A percentile compares a stretch with the other conserved stretches of the same genome.
phyloP scores from a whole-genome alignment of 2,888 invertebrate species.

The Branchellion lobata region DNA sequence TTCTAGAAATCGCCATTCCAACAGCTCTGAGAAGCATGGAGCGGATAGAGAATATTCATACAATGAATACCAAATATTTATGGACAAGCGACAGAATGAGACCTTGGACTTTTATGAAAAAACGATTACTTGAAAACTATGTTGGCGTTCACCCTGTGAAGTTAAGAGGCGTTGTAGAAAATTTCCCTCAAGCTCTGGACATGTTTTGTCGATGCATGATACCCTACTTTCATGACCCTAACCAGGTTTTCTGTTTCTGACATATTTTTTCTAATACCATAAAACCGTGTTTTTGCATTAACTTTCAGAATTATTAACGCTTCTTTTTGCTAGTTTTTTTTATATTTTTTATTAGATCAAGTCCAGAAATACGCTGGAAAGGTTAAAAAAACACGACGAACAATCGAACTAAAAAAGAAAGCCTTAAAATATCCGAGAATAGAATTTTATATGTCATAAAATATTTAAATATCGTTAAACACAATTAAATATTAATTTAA shows the following conservation, averaged over 20 bases:
- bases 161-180: neutral
- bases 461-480: no score
- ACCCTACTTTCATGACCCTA: neutral
- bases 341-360: no score
- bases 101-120: neutral
- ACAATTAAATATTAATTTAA: no score
- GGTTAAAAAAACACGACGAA: no score
- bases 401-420: no score
- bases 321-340: no score
- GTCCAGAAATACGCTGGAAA: no score
- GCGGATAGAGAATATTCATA: neutral
- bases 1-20: slow-evolving; percentile 1
- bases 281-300: no score
- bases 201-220: neutral
- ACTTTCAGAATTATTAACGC: no score
- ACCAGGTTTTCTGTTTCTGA: neutral
- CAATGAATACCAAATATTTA: neutral
- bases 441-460: no score
- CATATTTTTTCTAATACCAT: no score
- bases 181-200: neutral
- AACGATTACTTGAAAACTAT: neutral
- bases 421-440: no score
- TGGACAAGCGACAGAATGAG: neutral
- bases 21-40: neutral
- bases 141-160: neutral